A percentile compares a stretch with the other conserved stretches of the same genome.
Evolutionary conservation across 2,888 invertebrate genomes (phyloP).

Genomic region (Drosophila nigricruria): DNA sequence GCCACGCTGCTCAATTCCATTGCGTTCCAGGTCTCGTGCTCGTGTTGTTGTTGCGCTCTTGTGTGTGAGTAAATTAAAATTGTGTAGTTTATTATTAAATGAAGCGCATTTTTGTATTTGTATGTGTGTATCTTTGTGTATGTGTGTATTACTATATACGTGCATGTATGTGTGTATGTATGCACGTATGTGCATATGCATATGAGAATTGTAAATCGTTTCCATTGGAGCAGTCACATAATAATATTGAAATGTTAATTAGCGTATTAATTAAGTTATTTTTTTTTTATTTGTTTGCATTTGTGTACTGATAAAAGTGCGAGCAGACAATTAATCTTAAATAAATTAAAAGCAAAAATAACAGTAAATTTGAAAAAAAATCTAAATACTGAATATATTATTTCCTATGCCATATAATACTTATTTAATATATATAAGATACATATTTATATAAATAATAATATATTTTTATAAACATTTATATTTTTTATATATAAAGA

Average conservation of each 20-base stretch:
- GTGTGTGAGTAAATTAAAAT: slow-evolving; percentile 83
- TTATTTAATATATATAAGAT: not conserved
- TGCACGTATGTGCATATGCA: slow-evolving; percentile 4
- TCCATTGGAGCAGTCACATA: slow-evolving; percentile 61
- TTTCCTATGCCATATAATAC: not conserved
- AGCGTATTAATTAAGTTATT: slow-evolving; percentile 75
- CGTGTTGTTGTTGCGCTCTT: slow-evolving; percentile 39
- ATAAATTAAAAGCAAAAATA: not conserved
- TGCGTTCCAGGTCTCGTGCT: slow-evolving; percentile 49
- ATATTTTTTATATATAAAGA: no score
- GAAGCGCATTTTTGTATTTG: slow-evolving; percentile 79
- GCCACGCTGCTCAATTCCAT: slow-evolving; percentile 41
- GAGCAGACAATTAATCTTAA: slow-evolving; percentile 34
- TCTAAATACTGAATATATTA: not conserved
- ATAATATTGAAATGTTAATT: slow-evolving; percentile 78
- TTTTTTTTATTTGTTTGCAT: slow-evolving; percentile 46
- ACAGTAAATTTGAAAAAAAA: not conserved
- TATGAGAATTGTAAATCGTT: slow-evolving; percentile 55
- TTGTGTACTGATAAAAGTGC: slow-evolving; percentile 33
- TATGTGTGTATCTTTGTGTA: slow-evolving; percentile 55
- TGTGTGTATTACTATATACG: slow-evolving; percentile 13
- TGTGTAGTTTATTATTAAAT: slow-evolving; percentile 84
- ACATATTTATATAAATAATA: no score
- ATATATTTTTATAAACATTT: no score
- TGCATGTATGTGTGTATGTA: slow-evolving; percentile 12